These are phyloP conservation scores for Ivindomyrus marchei DNA, from an alignment of 2,113 vertebrate species.

Conservation along the genomic window DNA sequence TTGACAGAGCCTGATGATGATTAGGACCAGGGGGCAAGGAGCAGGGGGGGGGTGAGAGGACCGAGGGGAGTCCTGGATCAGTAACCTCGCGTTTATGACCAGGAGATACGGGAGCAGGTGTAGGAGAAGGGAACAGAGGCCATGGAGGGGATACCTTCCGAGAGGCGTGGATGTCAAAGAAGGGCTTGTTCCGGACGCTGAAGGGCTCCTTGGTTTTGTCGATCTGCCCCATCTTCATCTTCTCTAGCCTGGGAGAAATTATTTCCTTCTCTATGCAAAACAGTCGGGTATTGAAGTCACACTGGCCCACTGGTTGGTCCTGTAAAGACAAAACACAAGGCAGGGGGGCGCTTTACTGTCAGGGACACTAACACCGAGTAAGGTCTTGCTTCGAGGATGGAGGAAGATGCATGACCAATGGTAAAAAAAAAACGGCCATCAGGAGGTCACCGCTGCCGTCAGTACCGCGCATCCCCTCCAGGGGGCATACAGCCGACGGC, in stretches of 20 bases:
- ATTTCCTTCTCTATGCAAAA: conserved; percentile 96
- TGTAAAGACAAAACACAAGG: conserved; percentile 53
- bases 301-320: conserved; percentile 92
- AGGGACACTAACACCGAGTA: not conserved
- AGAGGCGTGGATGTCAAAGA: conserved; percentile 85
- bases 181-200: conserved; percentile 88
- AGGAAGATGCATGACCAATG: not conserved
- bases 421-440: not conserved
- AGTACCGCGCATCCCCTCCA: not conserved
- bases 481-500: not conserved
- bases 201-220: conserved; percentile 94
- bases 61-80: not conserved
- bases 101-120: not conserved
- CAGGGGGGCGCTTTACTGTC: not conserved
- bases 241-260: conserved; percentile 86
- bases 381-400: not conserved
- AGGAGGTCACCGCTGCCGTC: not conserved
- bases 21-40: not conserved
- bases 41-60: too few relatives aligned
- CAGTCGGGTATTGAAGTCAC: conserved; percentile 87
- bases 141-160: conserved; percentile 75
- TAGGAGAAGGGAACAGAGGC: not conserved
- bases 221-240: conserved; percentile 91
- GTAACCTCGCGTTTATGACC: not conserved
- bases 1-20: not conserved